phyloP scores from a whole-genome alignment of 2,797 vertebrate genomes.

The Scolopax rusticola region DNA sequence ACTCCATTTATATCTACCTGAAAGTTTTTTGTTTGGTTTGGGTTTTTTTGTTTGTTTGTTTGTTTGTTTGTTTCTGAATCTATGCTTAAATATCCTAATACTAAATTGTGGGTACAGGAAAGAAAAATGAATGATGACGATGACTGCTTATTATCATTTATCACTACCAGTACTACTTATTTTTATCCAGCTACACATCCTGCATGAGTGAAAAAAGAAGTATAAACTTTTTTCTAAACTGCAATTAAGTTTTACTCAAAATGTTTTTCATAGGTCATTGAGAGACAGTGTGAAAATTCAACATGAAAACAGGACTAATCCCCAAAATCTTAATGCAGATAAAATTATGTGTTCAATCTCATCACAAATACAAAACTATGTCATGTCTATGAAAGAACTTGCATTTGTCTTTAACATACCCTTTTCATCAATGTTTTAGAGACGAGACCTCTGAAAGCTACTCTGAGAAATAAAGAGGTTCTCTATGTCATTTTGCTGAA shows the following conservation, averaged over 20 bases:
- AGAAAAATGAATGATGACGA: background rate
- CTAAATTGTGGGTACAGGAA: background rate
- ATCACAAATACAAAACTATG: background rate
- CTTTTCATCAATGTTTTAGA: background rate
- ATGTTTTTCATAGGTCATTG: background rate
- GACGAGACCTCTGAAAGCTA: background rate
- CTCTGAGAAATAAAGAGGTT: background rate
- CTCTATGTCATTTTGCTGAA: background rate
- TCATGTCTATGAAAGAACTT: background rate
- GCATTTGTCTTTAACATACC: background rate
- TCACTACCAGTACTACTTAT: background rate
- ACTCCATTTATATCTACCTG: background rate
- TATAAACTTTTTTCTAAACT: background rate
- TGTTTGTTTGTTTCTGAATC: background rate
- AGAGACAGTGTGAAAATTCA: background rate
- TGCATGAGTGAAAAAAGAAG: background rate
- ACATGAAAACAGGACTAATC: background rate
- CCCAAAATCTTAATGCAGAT: background rate
- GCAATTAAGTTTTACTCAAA: background rate
- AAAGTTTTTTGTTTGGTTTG: background rate
- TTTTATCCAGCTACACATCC: background rate
- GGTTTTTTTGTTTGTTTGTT: background rate
- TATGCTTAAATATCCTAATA: background rate
- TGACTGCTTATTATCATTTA: background rate
- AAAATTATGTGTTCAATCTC: background rate